These are phyloP conservation scores for Pharmacophagus antenor DNA, from an alignment of 2,888 invertebrate species.

Conservation along the genomic window DNA sequence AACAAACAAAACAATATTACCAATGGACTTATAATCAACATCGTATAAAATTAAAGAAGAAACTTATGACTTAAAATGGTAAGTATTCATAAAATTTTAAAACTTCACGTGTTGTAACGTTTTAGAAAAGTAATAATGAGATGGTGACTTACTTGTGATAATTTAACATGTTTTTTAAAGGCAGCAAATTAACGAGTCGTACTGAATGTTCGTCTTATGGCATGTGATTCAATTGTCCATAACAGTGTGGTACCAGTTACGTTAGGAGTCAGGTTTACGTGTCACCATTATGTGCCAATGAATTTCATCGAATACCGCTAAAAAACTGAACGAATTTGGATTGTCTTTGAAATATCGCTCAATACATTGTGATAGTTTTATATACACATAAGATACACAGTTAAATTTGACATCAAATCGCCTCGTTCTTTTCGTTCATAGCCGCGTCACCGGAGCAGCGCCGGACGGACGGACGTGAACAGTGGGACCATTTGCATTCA, in stretches of 20 bases:
- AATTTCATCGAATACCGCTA: not conserved
- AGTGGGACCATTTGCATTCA: constrained; percentile 67
- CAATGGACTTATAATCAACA: too few species aligned
- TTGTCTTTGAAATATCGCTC: too few species aligned
- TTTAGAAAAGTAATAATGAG: too few species aligned
- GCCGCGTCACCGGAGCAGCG: constrained; percentile 50
- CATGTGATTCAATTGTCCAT: not conserved
- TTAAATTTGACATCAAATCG: constrained; percentile 4
- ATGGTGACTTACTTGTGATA: not conserved
- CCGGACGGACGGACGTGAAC: constrained; percentile 38
- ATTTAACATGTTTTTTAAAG: not conserved
- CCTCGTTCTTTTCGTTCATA: constrained; percentile 31
- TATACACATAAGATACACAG: not conserved
- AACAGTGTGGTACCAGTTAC: not conserved
- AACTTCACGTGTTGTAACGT: too few species aligned
- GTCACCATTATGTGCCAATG: not conserved
- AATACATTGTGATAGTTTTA: not conserved
- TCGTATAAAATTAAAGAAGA: too few species aligned
- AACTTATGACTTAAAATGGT: too few species aligned
- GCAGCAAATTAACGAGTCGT: not conserved
- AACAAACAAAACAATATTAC: too few species aligned
- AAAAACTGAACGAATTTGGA: not conserved
- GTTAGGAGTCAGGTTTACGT: too few species aligned
- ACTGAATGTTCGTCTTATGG: not conserved
- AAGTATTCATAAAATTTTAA: too few species aligned